These are phyloP conservation scores for Alentia gelatinosa DNA, from an alignment of 2,888 invertebrate species.

Conservation along the genomic window DNA sequence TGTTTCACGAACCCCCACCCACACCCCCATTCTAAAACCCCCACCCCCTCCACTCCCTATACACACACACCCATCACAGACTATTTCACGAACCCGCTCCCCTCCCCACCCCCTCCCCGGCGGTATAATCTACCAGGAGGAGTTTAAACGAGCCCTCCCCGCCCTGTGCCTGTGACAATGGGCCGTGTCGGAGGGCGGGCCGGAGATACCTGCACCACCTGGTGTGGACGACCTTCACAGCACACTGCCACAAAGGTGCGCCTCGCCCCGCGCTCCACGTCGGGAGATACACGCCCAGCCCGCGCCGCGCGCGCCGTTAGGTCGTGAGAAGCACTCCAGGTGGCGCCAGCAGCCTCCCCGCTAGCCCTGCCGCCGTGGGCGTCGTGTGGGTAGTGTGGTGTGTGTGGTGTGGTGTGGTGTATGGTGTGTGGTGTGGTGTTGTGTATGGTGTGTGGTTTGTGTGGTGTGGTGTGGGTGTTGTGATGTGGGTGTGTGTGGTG, in stretches of 20 bases:
- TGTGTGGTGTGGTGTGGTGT: background rate
- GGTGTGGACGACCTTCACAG: background rate
- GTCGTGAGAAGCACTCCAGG: background rate
- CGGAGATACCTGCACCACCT: constrained; percentile 1
- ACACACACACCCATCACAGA: background rate
- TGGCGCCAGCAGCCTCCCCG: constrained; percentile 5
- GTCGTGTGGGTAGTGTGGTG: too few species aligned
- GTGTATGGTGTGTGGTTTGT: too few species aligned
- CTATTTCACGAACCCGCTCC: background rate
- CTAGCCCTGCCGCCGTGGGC: background rate
- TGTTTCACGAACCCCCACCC: background rate
- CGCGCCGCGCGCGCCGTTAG: background rate
- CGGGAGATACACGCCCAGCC: background rate
- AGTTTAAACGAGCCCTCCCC: background rate
- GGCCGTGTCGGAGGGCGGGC: background rate
- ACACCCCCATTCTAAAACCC: background rate
- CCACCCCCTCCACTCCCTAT: background rate
- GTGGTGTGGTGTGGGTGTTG: too few species aligned
- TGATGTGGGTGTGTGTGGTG: too few species aligned
- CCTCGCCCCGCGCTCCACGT: background rate
- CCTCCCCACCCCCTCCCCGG: background rate
- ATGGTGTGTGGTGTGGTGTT: too few species aligned
- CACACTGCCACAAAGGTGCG: background rate
- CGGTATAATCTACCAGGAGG: background rate
- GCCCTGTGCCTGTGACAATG: too few species aligned